Base-by-base conservation (phyloP, 2,888 invertebrate species). In the Temnothorax unifasciatus region DNA sequence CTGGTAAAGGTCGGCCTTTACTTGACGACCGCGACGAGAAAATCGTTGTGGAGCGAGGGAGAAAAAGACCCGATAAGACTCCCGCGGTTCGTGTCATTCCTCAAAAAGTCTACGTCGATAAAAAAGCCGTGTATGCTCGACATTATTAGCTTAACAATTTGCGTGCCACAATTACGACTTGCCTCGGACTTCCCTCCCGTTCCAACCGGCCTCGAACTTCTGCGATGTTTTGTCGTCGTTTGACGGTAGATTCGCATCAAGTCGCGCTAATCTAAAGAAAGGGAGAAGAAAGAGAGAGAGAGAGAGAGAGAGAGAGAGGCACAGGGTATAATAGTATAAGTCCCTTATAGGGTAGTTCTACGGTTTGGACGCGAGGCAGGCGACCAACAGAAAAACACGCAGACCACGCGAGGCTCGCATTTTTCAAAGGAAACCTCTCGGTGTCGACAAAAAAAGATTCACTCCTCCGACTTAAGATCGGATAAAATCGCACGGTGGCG, bases 321-420 rank as follows among this genome's bases (percentile, higher is more conserved):
- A n/a, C 29, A 41, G 11, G 29, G 29, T n/a, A 64, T 18, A 61
- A 41, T 41, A 6, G 6, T 64, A 38, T 69, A 79, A 79, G 77
- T 82, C 38, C 38, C 73, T 61, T 61, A 41, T 44, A 21, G 6
- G 61, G 76, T 21, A 63, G 63, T 64, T 61, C 50, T 41, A 82
- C 29, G 77, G 79, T 82, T 77, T 69, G 15, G 69, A 52, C 52
- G 57, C 57, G 47, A 66, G 77, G 71, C 69, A 81, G 74, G 83
- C 76, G 86, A 84, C 68, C 34, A 44, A 11, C 64, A 57, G 83
- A 71, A 84, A 83, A 81, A 83, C 88, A 89, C 89, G 84, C 86
- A 64, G 76, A 15, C 90, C 91, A 91, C 90, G 91, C 90, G 83
- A 91, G 81, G n/a, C 69, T 87, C 87, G 74, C 89, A 91, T 91